Evolutionary conservation across 2,888 invertebrate genomes (phyloP).

Genomic region (Folsomia manolachei): DNA sequence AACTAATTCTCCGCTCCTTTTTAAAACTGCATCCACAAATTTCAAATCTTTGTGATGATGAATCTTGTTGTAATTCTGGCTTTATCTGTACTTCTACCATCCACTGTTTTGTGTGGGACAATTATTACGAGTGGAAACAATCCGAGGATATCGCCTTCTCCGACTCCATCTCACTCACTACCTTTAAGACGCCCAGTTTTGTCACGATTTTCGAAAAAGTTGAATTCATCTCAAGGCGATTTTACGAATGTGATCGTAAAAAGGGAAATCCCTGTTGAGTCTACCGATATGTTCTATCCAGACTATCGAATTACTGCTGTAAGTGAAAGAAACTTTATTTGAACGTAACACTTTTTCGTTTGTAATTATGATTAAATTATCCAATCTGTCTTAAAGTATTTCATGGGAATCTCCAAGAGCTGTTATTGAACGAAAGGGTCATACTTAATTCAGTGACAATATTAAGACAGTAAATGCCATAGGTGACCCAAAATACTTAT

Average conservation of each 20-base stretch:
- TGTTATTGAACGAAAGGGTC: no score
- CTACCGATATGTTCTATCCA: background rate
- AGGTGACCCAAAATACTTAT: no score
- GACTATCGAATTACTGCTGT: constrained; percentile 11
- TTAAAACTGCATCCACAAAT: background rate
- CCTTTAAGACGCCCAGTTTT: background rate
- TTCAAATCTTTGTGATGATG: background rate
- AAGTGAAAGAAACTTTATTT: constrained; percentile 18
- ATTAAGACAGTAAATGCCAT: no score
- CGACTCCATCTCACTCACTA: background rate
- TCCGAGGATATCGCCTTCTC: background rate
- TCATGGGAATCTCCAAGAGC: no score
- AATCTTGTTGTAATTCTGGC: constrained; percentile 14
- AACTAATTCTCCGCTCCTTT: background rate
- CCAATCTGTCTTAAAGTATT: no score
- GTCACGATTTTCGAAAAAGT: background rate
- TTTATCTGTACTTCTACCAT: constrained; percentile 10
- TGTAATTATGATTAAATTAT: no score
- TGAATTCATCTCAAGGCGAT: constrained; percentile 1
- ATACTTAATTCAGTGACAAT: no score
- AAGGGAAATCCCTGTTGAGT: constrained; percentile 6
- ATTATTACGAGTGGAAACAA: constrained; percentile 8
- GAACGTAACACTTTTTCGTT: no score
- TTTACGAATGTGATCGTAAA: background rate
- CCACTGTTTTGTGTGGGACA: constrained; percentile 8